A percentile compares a stretch with the other conserved stretches of the same genome.
These are phyloP conservation scores for Antedon mediterranea DNA, from an alignment of 53 echinoderm and acorn worm species.

Conservation along the genomic window DNA sequence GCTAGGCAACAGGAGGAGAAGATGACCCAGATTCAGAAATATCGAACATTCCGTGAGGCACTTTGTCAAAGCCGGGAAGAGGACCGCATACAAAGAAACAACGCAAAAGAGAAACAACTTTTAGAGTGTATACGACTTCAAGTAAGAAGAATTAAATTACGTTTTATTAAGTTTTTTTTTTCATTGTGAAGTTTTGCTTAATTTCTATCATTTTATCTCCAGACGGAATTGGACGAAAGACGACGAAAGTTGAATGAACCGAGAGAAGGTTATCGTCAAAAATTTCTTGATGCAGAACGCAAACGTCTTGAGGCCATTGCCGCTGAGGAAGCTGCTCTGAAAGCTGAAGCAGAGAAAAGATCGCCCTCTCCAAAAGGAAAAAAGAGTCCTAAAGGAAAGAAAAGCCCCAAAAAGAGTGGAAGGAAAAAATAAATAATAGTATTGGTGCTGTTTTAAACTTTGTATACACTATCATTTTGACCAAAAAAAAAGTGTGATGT, in stretches of 20 bases:
- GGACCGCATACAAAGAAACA: slow-evolving; percentile 37
- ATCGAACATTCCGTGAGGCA: slow-evolving; percentile 60
- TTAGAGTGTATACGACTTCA: slow-evolving; percentile 78
- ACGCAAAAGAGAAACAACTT: slow-evolving; percentile 74
- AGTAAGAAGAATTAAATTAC: no score
- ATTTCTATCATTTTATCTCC: neutral
- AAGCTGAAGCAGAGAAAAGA: slow-evolving; percentile 71
- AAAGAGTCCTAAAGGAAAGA: slow-evolving; percentile 94
- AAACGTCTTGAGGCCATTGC: slow-evolving; percentile 89
- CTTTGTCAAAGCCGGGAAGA: slow-evolving; percentile 65
- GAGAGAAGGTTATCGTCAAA: slow-evolving; percentile 84
- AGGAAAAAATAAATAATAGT: slow-evolving; percentile 44
- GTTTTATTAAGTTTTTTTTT: no score
- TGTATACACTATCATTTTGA: no score
- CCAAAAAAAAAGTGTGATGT: no score
- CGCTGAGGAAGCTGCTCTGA: slow-evolving; percentile 74
- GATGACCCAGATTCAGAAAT: slow-evolving; percentile 53
- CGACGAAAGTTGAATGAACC: slow-evolving; percentile 59
- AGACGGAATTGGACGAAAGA: slow-evolving; percentile 63
- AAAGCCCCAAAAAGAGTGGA: slow-evolving; percentile 82
- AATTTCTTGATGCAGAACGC: slow-evolving; percentile 84
- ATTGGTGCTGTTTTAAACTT: no score
- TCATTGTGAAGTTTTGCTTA: no score
- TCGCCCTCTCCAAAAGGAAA: slow-evolving; percentile 84
- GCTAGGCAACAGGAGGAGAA: slow-evolving; percentile 56